Base-by-base conservation (phyloP, 2,797 vertebrate genomes). In the Linurgus olivaceus region DNA sequence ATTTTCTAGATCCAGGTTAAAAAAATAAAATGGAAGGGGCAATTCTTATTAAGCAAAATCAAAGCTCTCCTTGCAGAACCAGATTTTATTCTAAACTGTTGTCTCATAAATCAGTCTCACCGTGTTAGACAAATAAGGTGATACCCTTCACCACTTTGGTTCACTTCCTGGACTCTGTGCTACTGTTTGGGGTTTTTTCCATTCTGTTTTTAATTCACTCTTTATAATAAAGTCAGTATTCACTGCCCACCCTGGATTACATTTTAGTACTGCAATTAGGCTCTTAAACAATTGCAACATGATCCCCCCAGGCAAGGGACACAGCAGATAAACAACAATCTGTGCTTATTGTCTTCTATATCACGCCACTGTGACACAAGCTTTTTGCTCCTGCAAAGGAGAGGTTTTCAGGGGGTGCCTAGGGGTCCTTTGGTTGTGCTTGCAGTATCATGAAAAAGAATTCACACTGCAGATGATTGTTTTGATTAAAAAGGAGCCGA, bases 381-480 rank as follows among this genome's bases (percentile, higher is more conserved):
- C 3, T 88, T 90, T 86, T 52, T 35, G 37, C 17, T 74, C 81
- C 40, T 71, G 31, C 16, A 59, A 50, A 59, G 25, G 2, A 67
- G 9, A 63, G 8, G 5, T 20, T 73, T 87, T 18, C 33, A 76
- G 40, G 9, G 70, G 44, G 19, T 77, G 9, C 40, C 33, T 59
- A 9, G 8, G 28, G 17, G 42, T 67, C 6, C 1, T 76, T 59
- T 71, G 17, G 7, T 17, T 82, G 37, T 48, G 16, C 18, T 79
- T 86, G 28, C 18, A 70, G 40, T 47, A 82, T 9, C 33, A 45
- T 2, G 4, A 51, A 65, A 86, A 85, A 33, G 33, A 88, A 72
- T 25, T 47, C 14, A 20, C 9, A 13, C 6, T 57, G 5, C 10
- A 68, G 25, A 23, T 68, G 14, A 9, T 75, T 0, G 0, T 90